Base-by-base conservation (phyloP, 92 coral and sea anemone genomes). In the Palythoa heliodiscus region DNA sequence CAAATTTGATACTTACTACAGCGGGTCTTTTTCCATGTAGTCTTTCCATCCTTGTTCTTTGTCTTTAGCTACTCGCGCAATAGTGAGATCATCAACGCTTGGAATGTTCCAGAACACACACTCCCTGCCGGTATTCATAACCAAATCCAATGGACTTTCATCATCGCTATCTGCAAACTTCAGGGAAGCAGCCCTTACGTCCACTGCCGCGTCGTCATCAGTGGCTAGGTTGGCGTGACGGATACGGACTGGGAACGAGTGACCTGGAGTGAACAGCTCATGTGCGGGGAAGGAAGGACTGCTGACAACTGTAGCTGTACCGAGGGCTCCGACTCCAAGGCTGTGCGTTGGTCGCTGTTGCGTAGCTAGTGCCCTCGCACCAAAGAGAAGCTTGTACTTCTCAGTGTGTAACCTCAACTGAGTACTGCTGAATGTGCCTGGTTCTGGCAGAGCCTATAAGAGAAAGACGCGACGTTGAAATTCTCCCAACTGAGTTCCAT, bases 81-180 rank as follows among this genome's bases (percentile, higher is more conserved):
- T 53, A 70, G 50, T 29, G 48, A 63, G 69, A 11, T 22, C 89
- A 47, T 79, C 85, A 55, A 87, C 50, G 40, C 89, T 82, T 22
- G 76, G 35, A 15, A 71, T 48, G 60, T 87, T 50, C 80, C 80
- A 87, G 39, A 87, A 87, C 9, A 82, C 71, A 35, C 82, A 78
- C 50, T 76, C 86, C 15, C 82, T 77, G n/a, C 89, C 89, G n/a
- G 70, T 87, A 47, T 82, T 78, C 89, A 87, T 87, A n/a, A 87
- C 24, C 38, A 87, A 72, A 70, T 87, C 89, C 86, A 87, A n/a
- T 19, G 81, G 86, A 63, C 86, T 79, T 37, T 87, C 82, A 37
- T 75, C 75, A 29, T 87, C 89, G 22, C 86, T 79, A 39, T 87
- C 89, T 20, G 89, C 89, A 38, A 87, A 87, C 78, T 82, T 80